Conservation (phyloP, 2,888 invertebrate genomes). For the Capitulum mitella region DNA sequence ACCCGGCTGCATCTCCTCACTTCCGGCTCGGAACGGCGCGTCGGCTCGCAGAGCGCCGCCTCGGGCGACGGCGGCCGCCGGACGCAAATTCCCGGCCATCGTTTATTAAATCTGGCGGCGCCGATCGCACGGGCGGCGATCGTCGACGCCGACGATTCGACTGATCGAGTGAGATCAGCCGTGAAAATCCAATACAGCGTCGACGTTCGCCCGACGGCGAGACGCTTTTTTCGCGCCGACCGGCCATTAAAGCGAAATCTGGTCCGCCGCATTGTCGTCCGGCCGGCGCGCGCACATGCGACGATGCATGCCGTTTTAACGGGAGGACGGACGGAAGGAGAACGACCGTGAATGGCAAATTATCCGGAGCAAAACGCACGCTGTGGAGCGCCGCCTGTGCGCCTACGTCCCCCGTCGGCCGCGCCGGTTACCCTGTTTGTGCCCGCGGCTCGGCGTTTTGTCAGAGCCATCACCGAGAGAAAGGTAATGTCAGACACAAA, state of each 20-base stretch:
- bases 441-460: not conserved
- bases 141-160: not conserved
- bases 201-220: not conserved
- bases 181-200: constrained; percentile 10
- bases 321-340: no score
- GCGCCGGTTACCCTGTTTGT: not conserved
- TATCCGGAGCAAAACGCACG: not conserved
- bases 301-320: not conserved
- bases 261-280: not conserved
- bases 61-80: not conserved
- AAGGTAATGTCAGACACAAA: constrained; percentile 21
- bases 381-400: not conserved
- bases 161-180: not conserved
- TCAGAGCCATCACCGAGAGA: not conserved
- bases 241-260: not conserved
- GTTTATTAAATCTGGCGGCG: not conserved
- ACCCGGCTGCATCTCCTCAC: not conserved
- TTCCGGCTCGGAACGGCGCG: not conserved
- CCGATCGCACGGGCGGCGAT: not conserved
- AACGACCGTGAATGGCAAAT: not conserved
- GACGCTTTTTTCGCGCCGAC: not conserved
- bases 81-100: not conserved
- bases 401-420: not conserved
- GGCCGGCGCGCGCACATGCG: not conserved
- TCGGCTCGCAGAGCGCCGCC: no score